Percentiles rank a stretch among this genome's conserved stretches.
Evolutionary conservation across 2,113 vertebrate species (phyloP).

Genomic region (Lampris megalopsis): DNA sequence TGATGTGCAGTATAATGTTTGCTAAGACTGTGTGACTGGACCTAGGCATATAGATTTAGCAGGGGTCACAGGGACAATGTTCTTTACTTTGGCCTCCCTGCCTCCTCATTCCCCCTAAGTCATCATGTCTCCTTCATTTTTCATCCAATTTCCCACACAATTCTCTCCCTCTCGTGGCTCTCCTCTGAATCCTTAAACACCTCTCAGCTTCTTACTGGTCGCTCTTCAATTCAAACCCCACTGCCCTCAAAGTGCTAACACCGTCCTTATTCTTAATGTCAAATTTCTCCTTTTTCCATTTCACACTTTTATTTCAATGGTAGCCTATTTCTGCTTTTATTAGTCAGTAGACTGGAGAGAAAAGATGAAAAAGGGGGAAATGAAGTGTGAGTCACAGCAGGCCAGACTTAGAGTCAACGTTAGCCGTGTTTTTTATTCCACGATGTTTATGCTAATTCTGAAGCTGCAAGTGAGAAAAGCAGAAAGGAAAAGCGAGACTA

Average conservation of each 20-base stretch:
- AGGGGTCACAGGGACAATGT: conserved; percentile 57
- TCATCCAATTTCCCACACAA: not conserved
- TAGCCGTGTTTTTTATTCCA: not conserved
- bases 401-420: not conserved
- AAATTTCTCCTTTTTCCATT: not conserved
- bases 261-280: not conserved
- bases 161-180: conserved; percentile 13
- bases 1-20: conserved; percentile 38
- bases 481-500: too few relatives aligned
- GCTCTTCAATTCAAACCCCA: not conserved
- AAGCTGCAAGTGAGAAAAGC: too few relatives aligned
- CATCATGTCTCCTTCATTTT: conserved; percentile 20
- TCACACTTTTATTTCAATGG: not conserved
- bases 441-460: too few relatives aligned
- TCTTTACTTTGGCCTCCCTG: conserved; percentile 44
- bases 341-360: too few relatives aligned
- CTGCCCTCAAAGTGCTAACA: not conserved
- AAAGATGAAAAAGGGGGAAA: too few relatives aligned
- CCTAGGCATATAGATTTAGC: conserved; percentile 38
- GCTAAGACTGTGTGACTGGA: conserved; percentile 31
- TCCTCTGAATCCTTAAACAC: not conserved
- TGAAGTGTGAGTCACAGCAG: not conserved
- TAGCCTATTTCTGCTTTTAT: too few relatives aligned
- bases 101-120: conserved; percentile 19
- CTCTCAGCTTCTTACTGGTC: not conserved